phyloP scores from a whole-genome alignment of 2,888 invertebrate genomes.

The Apoda limacodes region DNA sequence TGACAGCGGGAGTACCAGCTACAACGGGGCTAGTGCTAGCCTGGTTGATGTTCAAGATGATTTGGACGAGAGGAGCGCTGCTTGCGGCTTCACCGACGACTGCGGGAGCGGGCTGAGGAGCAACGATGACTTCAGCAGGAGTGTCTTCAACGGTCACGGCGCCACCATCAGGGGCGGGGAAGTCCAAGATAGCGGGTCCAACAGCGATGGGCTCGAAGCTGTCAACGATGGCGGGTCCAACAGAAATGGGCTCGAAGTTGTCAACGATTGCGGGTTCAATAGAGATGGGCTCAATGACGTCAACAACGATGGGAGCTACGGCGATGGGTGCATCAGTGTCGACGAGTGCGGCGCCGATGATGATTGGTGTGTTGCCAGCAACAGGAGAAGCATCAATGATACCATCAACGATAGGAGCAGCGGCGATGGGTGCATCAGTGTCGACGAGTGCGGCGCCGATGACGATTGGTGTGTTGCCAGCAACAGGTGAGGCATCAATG shows the following conservation, averaged over 20 bases:
- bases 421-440: background rate
- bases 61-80: no score
- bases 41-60: no score
- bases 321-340: background rate
- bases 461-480: background rate
- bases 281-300: background rate
- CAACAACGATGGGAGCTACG: background rate
- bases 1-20: no score
- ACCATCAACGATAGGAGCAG: background rate
- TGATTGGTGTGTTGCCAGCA: background rate
- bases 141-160: conserved; percentile 9
- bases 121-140: no score
- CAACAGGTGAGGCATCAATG: background rate
- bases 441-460: background rate
- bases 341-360: background rate
- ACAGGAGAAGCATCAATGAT: background rate
- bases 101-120: no score
- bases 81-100: no score
- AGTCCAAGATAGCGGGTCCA: background rate
- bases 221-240: background rate
- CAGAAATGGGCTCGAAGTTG: background rate
- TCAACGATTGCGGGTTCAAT: background rate
- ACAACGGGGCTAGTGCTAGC: no score
- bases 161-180: conserved; percentile 8
- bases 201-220: background rate